Evolutionary conservation across 2,113 vertebrate genomes (phyloP), one percentile per base, ranked within the genome.

Genomic region (Halcyon senegalensis): DNA sequence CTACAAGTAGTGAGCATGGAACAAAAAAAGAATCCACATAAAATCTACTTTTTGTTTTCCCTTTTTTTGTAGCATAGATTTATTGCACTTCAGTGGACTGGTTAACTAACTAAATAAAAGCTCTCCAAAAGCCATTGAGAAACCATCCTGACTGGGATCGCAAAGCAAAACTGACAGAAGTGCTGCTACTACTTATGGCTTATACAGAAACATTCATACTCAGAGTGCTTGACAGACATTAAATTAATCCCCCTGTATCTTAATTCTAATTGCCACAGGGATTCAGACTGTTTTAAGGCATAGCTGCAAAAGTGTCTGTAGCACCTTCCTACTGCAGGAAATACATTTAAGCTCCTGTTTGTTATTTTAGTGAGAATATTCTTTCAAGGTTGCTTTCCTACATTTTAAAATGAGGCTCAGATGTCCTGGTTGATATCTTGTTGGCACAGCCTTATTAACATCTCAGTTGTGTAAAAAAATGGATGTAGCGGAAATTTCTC

Each of bases 71-170:
- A 35, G 28, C 31, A 74, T 23, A 70, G 62, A 96, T 94, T 91
- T 90, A 94, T 76, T 93, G 79, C 92, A 95, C 81, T 96, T 96
- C 90, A 93, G 48, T 90, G 75, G 66, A 77, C 72, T 95, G 81
- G 56, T 84, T 96, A 96, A 94, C 93, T 89, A 90, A 86, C 73
- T 89, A 87, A 95, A 46, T 84, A 85, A 93, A 96, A 95, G 85
- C 94, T 77, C 76, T 96, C 86, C 87, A 92, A 86, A 92, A 83
- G 81, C 95, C 85, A 84, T 25, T 91, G 68, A 93, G 83, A 86
- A 93, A 60, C 37, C 59, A 87, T 94, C 68, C 74, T 59, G 64
- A 74, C 80, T 86, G 56, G 23, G 80, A 95, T 68, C 16, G 14
- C 59, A 90, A 83, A 96, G 79, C 59, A 89, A 95, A 94, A 66